Conservation (phyloP, 2,797 vertebrate genomes). For the Catamblyrhynchus diadema region DNA sequence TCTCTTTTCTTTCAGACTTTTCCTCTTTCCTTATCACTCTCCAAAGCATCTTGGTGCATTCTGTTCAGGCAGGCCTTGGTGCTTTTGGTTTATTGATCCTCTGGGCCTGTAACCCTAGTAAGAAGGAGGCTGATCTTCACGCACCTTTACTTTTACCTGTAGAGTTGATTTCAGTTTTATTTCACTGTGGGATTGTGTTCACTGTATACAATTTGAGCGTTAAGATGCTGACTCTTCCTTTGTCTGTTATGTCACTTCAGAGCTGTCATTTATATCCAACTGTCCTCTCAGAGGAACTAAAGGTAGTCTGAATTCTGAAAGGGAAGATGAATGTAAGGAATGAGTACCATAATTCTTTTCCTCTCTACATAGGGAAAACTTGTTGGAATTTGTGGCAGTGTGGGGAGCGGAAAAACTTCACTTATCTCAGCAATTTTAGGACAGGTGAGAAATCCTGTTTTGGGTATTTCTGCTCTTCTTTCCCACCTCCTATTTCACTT, state of each 20-base stretch:
- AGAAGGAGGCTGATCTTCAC: neutral
- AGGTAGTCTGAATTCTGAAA: neutral
- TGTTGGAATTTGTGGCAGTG: conserved; percentile 91
- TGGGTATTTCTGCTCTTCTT: neutral
- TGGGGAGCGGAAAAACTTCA: conserved; percentile 92
- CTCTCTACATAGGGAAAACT: conserved; percentile 81
- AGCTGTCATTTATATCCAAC: neutral
- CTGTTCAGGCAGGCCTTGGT: neutral
- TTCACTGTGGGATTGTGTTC: neutral
- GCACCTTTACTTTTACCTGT: neutral
- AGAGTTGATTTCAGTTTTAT: neutral
- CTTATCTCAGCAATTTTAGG: conserved; percentile 90
- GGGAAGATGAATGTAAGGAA: neutral
- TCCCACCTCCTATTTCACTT: neutral
- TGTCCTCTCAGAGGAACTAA: neutral
- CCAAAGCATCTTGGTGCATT: neutral
- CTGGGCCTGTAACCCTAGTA: neutral
- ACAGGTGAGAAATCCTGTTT: conserved; percentile 80
- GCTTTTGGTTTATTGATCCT: neutral
- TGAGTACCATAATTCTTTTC: neutral
- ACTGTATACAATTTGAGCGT: neutral
- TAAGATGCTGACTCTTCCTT: neutral
- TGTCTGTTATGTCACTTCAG: neutral
- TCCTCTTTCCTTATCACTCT: neutral
- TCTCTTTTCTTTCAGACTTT: neutral